phyloP scores from a whole-genome alignment of 2,113 vertebrate species.

The Balaeniceps rex region DNA sequence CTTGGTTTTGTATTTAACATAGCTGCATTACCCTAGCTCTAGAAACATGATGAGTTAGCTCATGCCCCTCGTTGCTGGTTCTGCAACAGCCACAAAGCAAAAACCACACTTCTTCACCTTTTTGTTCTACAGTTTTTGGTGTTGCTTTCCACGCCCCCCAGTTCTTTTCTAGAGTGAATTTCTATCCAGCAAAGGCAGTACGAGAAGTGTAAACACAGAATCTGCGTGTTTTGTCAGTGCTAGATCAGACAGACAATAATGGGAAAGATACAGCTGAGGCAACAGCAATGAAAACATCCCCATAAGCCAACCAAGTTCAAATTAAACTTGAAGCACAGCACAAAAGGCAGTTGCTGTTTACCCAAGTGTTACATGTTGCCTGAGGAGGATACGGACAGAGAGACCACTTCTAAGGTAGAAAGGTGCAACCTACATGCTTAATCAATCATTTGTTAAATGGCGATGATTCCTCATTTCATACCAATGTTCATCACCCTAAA shows the following conservation, averaged over 20 bases:
- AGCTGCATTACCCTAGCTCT: not conserved
- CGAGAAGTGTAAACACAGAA: rapidly evolving
- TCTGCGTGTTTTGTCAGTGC: not conserved
- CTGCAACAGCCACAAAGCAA: not conserved
- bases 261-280: not conserved
- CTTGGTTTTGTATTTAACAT: not conserved
- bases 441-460: not conserved
- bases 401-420: not conserved
- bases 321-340: not conserved
- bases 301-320: not conserved
- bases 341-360: not conserved
- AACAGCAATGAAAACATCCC: not conserved
- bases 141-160: not conserved
- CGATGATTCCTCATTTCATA: not conserved
- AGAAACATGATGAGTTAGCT: not conserved
- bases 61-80: not conserved
- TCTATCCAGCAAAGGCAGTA: not conserved
- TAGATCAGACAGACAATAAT: not conserved
- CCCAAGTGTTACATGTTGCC: not conserved
- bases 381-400: not conserved
- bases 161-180: not conserved
- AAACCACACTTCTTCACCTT: not conserved
- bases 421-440: not conserved
- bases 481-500: not conserved
- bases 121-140: not conserved